Base-by-base conservation (phyloP, 2,888 invertebrate species). In the Timema cristinae region DNA sequence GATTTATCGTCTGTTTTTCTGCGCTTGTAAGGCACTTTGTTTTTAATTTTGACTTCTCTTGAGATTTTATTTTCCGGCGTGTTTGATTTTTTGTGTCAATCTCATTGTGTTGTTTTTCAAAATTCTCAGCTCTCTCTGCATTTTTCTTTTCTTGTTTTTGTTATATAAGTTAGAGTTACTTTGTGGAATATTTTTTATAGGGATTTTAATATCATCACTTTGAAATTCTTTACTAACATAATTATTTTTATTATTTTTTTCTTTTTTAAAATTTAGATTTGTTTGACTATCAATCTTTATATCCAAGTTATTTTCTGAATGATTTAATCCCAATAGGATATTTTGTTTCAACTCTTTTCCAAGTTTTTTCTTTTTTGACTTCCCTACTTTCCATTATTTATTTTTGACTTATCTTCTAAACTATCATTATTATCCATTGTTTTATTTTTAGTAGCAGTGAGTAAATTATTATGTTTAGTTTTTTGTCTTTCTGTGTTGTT, bases 1-100 rank as follows among this genome's bases (percentile, higher is more conserved):
- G 81, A 79, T 10, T 80, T 79, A 48, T 66, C 9, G 78, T 79
- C 81, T 76, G 81, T 84, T 79, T 86, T 88, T 79, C 81, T 83
- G 52, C 83, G 81, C 70, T 79, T 80, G 76, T n/a, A 10, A 9
- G 66, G 11, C 11, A 66, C 69, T 51, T 16, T 15, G 11, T 16
- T 66, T 67, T 49, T 67, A 72, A 16, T 68, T 52, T 69, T 72
- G 52, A 6, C 70, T 59, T 54, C 52, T 47, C 50, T 69, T 10
- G 15, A 48, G 8, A 49, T 1, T 48, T 48, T 48, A 15, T n/a
- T 56, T 15, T 50, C 15, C 2, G 16, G 32, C 13, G 16, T 15
- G 10, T 68, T 32, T 13, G 8, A 6, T 50, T 13, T 48, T n/a
- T 6, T 51, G 10, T n/a, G 48, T 50, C 52, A 11, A 11, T 67